Conservation (phyloP, 2,797 vertebrate genomes). For the Etheostoma nigrum region DNA sequence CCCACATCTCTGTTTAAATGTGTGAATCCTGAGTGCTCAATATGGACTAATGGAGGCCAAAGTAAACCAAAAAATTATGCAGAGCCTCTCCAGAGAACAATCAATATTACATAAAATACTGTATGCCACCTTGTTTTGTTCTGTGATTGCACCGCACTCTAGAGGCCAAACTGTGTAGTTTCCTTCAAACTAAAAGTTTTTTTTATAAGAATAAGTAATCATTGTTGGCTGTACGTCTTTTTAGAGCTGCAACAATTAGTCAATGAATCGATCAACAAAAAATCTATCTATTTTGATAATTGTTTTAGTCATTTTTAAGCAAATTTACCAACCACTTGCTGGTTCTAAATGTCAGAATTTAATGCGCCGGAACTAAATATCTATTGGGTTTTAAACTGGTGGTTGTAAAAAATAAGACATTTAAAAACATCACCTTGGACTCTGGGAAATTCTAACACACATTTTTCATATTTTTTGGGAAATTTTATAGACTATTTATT, state of each 20-base stretch:
- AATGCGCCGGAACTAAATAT: not conserved
- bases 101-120: not conserved
- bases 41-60: not conserved
- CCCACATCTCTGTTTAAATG: not conserved
- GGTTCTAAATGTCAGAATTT: not conserved
- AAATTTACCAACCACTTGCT: not conserved
- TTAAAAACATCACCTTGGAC: not conserved
- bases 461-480: not conserved
- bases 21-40: not conserved
- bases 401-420: not conserved
- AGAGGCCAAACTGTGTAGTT: conserved; percentile 17
- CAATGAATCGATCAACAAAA: not conserved
- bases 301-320: not conserved
- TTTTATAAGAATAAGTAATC: not conserved
- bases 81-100: not conserved
- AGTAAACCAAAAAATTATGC: conserved; percentile 28
- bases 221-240: not conserved
- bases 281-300: not conserved
- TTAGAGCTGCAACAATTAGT: not conserved
- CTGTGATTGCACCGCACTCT: conserved; percentile 24
- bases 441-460: not conserved
- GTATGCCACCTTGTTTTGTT: not conserved
- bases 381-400: not conserved
- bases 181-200: not conserved
- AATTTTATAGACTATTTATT: not conserved